These are phyloP conservation scores for Pipistrellus pipistrellus DNA, from an alignment of 2,797 vertebrate genomes.

Conservation along the genomic window DNA sequence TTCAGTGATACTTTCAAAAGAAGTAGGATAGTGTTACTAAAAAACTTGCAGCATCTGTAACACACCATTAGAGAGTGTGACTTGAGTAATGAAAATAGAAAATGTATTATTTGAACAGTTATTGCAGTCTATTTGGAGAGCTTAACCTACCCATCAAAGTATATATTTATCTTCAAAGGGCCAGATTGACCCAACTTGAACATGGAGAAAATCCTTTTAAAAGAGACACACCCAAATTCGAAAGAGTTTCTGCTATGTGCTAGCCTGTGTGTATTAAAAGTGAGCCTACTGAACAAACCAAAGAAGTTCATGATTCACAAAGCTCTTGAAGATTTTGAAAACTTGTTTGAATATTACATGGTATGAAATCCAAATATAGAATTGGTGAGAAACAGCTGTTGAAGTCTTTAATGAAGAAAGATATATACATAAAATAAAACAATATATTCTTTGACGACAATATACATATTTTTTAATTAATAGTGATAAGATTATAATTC, in stretches of 20 bases:
- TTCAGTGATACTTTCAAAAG: constrained; percentile 58
- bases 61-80: constrained; percentile 63
- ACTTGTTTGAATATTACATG: not conserved
- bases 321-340: constrained; percentile 29
- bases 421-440: not conserved
- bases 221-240: not conserved
- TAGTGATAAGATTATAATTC: not conserved
- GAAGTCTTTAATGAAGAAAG: constrained; percentile 15
- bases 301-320: not conserved
- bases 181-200: not conserved
- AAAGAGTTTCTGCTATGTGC: not conserved
- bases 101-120: constrained; percentile 64
- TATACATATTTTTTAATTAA: not conserved
- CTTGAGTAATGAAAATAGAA: constrained; percentile 60
- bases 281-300: not conserved
- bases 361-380: not conserved
- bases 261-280: not conserved
- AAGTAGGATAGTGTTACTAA: constrained; percentile 62
- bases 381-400: not conserved
- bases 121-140: constrained; percentile 50
- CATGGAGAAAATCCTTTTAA: not conserved
- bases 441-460: not conserved
- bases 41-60: constrained; percentile 56
- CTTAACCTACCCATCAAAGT: not conserved
- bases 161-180: constrained; percentile 49